Evolutionary conservation across 2,797 vertebrate species (phyloP).

Genomic region (Platalea minor): DNA sequence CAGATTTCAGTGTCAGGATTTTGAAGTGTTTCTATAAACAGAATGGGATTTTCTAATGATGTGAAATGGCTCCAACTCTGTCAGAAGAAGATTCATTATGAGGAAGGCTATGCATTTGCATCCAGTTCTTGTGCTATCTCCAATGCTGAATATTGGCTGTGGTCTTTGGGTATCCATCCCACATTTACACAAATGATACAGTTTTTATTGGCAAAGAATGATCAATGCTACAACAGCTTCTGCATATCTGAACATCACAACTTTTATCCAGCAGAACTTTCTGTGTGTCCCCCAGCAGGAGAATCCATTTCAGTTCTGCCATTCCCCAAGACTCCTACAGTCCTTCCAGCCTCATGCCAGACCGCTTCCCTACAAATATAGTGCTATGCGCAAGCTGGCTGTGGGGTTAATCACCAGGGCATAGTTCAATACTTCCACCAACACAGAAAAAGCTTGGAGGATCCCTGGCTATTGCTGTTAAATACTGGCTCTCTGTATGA

Average conservation of each 20-base stretch:
- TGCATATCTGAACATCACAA: background rate
- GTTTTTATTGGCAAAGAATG: background rate
- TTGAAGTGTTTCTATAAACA: background rate
- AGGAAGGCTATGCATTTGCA: background rate
- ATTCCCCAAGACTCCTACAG: background rate
- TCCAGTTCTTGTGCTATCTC: background rate
- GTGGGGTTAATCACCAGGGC: background rate
- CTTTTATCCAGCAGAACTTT: background rate
- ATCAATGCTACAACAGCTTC: background rate
- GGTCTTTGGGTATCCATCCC: background rate
- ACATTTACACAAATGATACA: background rate
- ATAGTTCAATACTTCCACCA: background rate
- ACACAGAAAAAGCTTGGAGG: background rate
- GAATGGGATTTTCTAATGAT: background rate
- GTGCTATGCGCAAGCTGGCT: accelerated
- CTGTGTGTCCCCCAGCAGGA: accelerated
- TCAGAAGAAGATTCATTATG: background rate
- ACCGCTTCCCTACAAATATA: accelerated
- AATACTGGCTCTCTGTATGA: background rate
- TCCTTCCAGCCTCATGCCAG: background rate
- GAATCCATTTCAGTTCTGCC: background rate
- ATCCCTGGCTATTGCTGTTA: background rate
- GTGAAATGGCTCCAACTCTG: background rate
- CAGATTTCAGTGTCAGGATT: background rate
- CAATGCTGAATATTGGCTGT: background rate